Base-by-base conservation (phyloP, 2,797 vertebrate genomes). In the Gephyroberyx darwinii region DNA sequence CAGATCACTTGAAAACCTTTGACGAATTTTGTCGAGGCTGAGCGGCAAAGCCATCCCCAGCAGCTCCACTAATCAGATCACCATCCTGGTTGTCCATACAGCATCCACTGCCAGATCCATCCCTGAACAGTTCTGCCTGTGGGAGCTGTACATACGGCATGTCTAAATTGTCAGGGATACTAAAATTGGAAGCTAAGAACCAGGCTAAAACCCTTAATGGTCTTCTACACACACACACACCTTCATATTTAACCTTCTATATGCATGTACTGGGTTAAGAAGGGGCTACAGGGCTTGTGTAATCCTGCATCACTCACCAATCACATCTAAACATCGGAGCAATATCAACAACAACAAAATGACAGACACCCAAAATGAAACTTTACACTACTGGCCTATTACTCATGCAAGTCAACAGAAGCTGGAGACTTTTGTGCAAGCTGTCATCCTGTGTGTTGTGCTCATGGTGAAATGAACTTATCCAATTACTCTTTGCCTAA, bases 401-500 rank as follows among this genome's bases (percentile, higher is more conserved):
- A 94, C 94, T 93, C 92, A 95, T 95, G 94, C 93, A 53, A 95
- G 93, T 93, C 94, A 94, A 95, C 95, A 94, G 94, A 95, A 93
- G 93, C 95, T 94, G 93, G 91, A 94, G 94, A 96, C 94, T 96
- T 95, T 94, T 94, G 93, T 95, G 95, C 93, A 96, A 95, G 96
- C 96, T 96, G 96, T 96, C 95, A 96, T 97, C 95, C 95, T 94
- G 93, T 93, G 95, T 95, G 94, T 96, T 94, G 95, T 96, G 95
- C 96, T 97, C 96, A 93, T 96, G 95, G 94, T 95, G 95, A 97
- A 98, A 98, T 96, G 96, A 98, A 98, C 96, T 98, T 98, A 98
- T 97, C 95, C 96, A 98, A 98, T 98, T 97, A 97, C 96, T 96
- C 96, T 95, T 96, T 95, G 94, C 96, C 96, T 99, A 99, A 99